Conservation (phyloP, 2,797 vertebrate species). For the Pampus argenteus region DNA sequence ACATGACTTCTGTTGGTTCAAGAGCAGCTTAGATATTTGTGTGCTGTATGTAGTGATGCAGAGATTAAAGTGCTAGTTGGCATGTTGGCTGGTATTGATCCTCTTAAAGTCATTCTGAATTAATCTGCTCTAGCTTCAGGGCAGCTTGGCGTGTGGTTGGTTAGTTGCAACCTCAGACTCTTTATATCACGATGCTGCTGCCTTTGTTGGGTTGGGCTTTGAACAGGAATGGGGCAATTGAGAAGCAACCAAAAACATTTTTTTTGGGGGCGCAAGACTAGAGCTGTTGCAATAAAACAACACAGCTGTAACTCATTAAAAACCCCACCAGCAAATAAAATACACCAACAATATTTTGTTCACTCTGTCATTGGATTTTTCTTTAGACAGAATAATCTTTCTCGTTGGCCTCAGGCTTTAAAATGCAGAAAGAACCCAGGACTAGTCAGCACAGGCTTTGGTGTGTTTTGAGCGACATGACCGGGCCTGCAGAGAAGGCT, state of each 20-base stretch:
- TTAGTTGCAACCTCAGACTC: not conserved
- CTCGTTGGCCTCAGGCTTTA: slow-evolving; percentile 15
- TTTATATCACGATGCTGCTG: not conserved
- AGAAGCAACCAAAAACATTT: slow-evolving; percentile 28
- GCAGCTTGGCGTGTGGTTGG: too few relatives aligned
- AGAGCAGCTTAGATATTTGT: not conserved
- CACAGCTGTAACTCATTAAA: slow-evolving; percentile 31
- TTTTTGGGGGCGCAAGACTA: not conserved
- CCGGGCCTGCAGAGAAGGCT: slow-evolving; percentile 62
- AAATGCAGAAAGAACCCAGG: slow-evolving; percentile 30
- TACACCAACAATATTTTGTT: slow-evolving; percentile 4
- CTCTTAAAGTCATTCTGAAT: not conserved
- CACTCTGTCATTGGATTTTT: not conserved
- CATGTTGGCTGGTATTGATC: not conserved
- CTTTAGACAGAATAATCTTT: not conserved
- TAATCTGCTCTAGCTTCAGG: not conserved
- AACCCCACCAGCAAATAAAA: slow-evolving; percentile 8
- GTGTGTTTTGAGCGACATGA: slow-evolving; percentile 65
- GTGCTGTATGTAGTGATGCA: not conserved
- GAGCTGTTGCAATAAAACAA: slow-evolving; percentile 33
- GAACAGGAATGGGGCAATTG: slow-evolving; percentile 29
- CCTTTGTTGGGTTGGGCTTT: slow-evolving; percentile 5
- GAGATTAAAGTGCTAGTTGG: not conserved
- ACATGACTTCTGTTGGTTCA: not conserved
- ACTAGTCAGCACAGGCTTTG: slow-evolving; percentile 59